A percentile compares a stretch with the other conserved stretches of the same genome.
Evolutionary conservation across 2,113 vertebrate genomes (phyloP).

Genomic region (Syngnathus scovelli): DNA sequence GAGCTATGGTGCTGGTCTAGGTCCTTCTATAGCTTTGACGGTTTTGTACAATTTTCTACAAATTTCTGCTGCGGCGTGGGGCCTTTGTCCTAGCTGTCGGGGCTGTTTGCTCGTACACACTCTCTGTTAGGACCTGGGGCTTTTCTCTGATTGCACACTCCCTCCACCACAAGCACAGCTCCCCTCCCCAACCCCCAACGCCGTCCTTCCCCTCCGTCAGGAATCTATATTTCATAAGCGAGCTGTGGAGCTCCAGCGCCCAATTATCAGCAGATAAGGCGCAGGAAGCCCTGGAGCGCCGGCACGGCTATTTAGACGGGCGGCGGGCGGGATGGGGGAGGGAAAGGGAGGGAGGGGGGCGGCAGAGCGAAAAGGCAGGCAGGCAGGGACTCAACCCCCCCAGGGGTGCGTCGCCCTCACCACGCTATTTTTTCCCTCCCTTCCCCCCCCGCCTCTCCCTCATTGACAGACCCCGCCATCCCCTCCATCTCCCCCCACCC

Average conservation of each 20-base stretch:
- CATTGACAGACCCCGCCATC: constrained; percentile 49
- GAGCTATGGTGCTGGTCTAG: neutral
- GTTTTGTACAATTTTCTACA: neutral
- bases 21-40: too few species aligned
- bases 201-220: constrained; percentile 61
- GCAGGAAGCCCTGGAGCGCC: constrained; percentile 72
- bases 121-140: constrained; percentile 57
- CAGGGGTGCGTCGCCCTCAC: constrained; percentile 68
- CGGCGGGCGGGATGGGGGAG: constrained; percentile 49
- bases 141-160: constrained; percentile 61
- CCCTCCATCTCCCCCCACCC: constrained; percentile 28
- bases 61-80: constrained; percentile 44
- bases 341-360: constrained; percentile 55
- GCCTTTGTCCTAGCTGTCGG: constrained; percentile 50
- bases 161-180: constrained; percentile 40
- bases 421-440: constrained; percentile 45
- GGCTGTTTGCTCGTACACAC: constrained; percentile 54
- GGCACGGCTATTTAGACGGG: constrained; percentile 72
- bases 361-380: constrained; percentile 48
- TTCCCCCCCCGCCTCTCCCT: constrained; percentile 35
- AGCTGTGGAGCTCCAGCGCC: constrained; percentile 72
- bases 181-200: constrained; percentile 38
- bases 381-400: constrained; percentile 70
- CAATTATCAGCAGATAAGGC: constrained; percentile 77
- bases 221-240: constrained; percentile 80